Evolutionary conservation across 2,888 invertebrate species (phyloP), one percentile per base, ranked within the genome.

Genomic region (Drosophila maculinotata): DNA sequence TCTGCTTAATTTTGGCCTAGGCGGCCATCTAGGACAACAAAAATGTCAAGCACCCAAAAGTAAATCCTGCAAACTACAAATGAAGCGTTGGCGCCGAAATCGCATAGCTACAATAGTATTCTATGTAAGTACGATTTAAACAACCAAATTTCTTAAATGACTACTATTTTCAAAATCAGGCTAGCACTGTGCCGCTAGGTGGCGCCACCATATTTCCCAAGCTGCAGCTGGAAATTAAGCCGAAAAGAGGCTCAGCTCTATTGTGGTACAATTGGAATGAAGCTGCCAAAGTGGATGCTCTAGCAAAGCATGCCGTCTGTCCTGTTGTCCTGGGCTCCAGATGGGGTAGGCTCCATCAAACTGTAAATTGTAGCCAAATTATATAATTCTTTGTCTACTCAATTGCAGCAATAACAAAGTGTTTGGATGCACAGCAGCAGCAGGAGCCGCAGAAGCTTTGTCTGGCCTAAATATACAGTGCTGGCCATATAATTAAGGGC

Each of bases 171-270:
- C 9, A 0, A n/a, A 7, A 15, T 0, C 6, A 78, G 79, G 66
- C 48, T 2, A 79, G 41, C 25, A 36, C 76, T 25, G 73, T 78
- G 4, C 30, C 48, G 3, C 20, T 64, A 23, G 80, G 79, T 9
- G 82, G 80, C 8, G 72, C 51, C 1, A 69, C 63, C 0, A 52
- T 66, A 17, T 77, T 69, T 20, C 45, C 79, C 12, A 73, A 66
- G n/a, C 31, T 78, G 0, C 26, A 70, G 2, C 44, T 73, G 0
- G 20, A 41, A 8, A 60, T 79, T 0, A 5, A 51, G 5, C 65
- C 75, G 0, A 30, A 44, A 15, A 57, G 25, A 14, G 79, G 73
- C 1, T 42, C 28, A 6, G 79, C 68, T 0, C 15, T 81, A 6
- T 3, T 75, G 2, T 75, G 77, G 75, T 15, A 15, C 7, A 74